These are phyloP conservation scores for Solea solea DNA, from an alignment of 2,113 vertebrate species.

Conservation along the genomic window DNA sequence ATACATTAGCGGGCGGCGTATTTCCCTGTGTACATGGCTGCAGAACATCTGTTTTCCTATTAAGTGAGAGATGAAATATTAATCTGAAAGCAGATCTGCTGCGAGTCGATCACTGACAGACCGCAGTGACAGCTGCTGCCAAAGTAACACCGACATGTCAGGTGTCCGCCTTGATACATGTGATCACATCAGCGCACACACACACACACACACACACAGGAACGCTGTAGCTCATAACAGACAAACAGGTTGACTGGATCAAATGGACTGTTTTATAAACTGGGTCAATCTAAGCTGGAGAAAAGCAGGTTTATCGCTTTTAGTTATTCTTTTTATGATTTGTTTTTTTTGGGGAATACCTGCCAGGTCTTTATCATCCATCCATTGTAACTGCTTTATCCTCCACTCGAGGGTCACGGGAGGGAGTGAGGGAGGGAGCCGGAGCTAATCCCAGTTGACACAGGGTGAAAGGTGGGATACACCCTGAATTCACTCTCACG, in stretches of 20 bases:
- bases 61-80: slow-evolving; percentile 74
- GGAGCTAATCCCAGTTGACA: no score
- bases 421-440: no score
- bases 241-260: slow-evolving; percentile 44
- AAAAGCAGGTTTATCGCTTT: background rate
- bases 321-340: no score
- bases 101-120: slow-evolving; percentile 62
- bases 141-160: slow-evolving; percentile 63
- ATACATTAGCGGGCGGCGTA: slow-evolving; percentile 59
- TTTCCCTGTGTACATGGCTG: slow-evolving; percentile 62
- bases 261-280: slow-evolving; percentile 64
- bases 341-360: no score
- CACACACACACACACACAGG: background rate
- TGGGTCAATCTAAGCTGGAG: slow-evolving; percentile 44
- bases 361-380: no score
- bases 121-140: slow-evolving; percentile 68
- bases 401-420: no score
- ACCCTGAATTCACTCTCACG: no score
- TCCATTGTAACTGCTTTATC: no score
- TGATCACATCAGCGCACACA: slow-evolving; percentile 58
- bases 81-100: slow-evolving; percentile 59
- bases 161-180: slow-evolving; percentile 65
- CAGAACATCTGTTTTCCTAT: slow-evolving; percentile 79
- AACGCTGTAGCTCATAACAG: slow-evolving; percentile 46
- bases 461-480: no score